Percentiles rank a stretch among this genome's conserved stretches.
These are phyloP conservation scores for Drosophila kikkawai DNA, from an alignment of 1,140 invertebrate species.

Conservation along the genomic window DNA sequence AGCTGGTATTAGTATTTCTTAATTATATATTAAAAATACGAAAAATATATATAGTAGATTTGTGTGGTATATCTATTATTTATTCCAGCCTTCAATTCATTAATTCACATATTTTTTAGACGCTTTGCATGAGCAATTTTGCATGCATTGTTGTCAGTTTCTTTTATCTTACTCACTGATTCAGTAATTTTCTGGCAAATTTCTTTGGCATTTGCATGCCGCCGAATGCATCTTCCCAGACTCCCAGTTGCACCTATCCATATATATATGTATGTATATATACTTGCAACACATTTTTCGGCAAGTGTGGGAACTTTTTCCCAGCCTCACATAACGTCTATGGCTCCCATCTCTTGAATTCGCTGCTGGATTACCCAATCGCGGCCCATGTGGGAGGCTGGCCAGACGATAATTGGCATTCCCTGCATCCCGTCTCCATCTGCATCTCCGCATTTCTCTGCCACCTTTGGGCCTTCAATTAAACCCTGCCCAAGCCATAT, in stretches of 20 bases:
- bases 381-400: conserved; percentile 54
- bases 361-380: conserved; percentile 55
- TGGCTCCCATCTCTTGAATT: conserved; percentile 14
- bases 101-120: conserved; percentile 1
- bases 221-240: conserved; percentile 47
- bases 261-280: neutral
- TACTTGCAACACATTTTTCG: conserved; percentile 74
- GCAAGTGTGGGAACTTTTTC: conserved; percentile 73
- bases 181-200: conserved; percentile 51
- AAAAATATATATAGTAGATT: neutral
- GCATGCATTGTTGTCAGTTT: conserved; percentile 13
- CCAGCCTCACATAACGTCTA: conserved; percentile 42
- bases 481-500: conserved; percentile 59
- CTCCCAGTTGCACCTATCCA: conserved; percentile 5
- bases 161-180: conserved; percentile 10
- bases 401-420: conserved; percentile 48
- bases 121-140: conserved; percentile 1
- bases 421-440: conserved; percentile 12
- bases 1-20: neutral
- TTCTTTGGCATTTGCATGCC: conserved; percentile 67
- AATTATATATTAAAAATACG: neutral
- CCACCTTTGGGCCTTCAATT: conserved; percentile 56
- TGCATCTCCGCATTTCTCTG: conserved; percentile 44
- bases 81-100: neutral
- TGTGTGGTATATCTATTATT: neutral